phyloP scores from a whole-genome alignment of 1,140 invertebrate genomes.

The Drosophila sechellia region DNA sequence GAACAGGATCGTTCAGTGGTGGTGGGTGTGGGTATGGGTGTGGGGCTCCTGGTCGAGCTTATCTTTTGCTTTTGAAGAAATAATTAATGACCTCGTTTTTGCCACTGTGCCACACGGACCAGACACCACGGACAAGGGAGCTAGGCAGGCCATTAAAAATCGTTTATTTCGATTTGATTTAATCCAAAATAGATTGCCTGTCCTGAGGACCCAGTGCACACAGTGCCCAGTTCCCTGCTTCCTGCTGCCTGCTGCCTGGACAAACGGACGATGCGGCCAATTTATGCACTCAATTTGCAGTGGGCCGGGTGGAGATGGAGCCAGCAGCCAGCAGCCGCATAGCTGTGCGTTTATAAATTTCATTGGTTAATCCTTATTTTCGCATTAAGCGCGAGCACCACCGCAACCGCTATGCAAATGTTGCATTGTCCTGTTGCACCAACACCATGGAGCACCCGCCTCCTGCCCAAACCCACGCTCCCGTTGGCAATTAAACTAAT shows the following conservation, averaged over 20 bases:
- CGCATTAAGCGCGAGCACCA: conserved; percentile 65
- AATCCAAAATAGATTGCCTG: conserved; percentile 84
- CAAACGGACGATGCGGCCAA: conserved; percentile 53
- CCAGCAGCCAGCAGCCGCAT: too few relatives aligned
- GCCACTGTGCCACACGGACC: conserved; percentile 72
- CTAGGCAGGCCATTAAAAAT: conserved; percentile 80
- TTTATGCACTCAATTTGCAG: conserved; percentile 84
- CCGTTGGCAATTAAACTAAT: conserved; percentile 83
- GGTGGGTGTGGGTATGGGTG: background rate
- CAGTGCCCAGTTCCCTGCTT: background rate
- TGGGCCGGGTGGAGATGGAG: conserved; percentile 13
- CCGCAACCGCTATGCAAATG: conserved; percentile 68
- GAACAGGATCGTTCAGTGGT: background rate
- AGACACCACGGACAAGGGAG: conserved; percentile 1
- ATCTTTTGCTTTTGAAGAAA: conserved; percentile 84
- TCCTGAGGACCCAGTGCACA: conserved; percentile 19
- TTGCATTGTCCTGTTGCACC: conserved; percentile 71
- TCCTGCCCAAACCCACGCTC: background rate
- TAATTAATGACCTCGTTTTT: conserved; percentile 85
- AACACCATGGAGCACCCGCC: background rate
- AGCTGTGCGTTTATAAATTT: conserved; percentile 81
- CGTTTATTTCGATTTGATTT: conserved; percentile 85
- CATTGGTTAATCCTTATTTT: conserved; percentile 84
- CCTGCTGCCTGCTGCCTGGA: background rate
- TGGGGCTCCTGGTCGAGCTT: conserved; percentile 50